These are phyloP conservation scores for Nematostella vectensis DNA, from an alignment of 92 coral and sea anemone species.

Conservation along the genomic window DNA sequence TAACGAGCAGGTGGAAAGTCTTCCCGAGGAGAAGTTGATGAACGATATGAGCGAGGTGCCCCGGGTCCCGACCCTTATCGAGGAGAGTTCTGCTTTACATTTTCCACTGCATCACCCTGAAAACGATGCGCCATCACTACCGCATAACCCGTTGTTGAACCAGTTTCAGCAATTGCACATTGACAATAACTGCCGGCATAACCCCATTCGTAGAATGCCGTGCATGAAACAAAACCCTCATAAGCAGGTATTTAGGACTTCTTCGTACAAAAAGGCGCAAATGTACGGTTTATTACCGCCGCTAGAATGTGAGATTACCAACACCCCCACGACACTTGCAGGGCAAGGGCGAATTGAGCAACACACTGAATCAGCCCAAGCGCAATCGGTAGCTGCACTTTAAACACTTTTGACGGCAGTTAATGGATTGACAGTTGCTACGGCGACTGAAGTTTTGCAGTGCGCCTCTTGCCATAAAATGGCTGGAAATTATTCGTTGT, in stretches of 20 bases:
- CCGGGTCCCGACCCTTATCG: slow-evolving; percentile 16
- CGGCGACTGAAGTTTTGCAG: no score
- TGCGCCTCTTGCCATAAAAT: no score
- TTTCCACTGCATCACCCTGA: slow-evolving; percentile 37
- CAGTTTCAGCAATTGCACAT: slow-evolving; percentile 76
- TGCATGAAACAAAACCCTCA: slow-evolving; percentile 71
- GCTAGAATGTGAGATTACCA: slow-evolving; percentile 40
- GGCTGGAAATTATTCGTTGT: no score
- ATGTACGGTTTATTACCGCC: slow-evolving; percentile 76
- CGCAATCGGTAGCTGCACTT: no score
- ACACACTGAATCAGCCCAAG: no score
- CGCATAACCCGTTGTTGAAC: slow-evolving; percentile 41
- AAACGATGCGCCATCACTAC: slow-evolving; percentile 13
- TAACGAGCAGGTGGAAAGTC: slow-evolving; percentile 49
- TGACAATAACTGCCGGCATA: slow-evolving; percentile 52
- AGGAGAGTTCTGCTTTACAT: slow-evolving; percentile 19
- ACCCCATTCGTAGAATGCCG: slow-evolving; percentile 62
- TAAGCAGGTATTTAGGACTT: slow-evolving; percentile 76
- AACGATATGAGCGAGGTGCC: slow-evolving; percentile 29
- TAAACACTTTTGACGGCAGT: no score
- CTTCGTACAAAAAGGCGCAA: slow-evolving; percentile 81
- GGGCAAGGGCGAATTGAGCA: no score
- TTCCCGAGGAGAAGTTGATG: slow-evolving; percentile 35
- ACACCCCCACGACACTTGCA: no score
- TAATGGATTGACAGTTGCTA: no score